Evolutionary conservation across 2,888 invertebrate genomes (phyloP).

Genomic region (Eucera pruinosa): DNA sequence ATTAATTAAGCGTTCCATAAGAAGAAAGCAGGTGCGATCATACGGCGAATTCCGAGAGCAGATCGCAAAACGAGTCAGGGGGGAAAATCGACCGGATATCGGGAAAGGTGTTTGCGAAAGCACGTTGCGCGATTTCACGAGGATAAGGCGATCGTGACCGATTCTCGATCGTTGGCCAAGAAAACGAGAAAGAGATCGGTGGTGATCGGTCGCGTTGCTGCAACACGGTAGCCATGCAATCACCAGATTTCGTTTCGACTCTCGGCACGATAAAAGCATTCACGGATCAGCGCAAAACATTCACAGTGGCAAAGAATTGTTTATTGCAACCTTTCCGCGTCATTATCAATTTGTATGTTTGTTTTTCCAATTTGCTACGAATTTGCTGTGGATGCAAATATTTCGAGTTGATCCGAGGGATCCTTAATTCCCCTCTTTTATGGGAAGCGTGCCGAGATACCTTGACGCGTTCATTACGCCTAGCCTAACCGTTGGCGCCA

Average conservation of each 20-base stretch:
- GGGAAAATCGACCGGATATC: not conserved
- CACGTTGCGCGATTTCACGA: not conserved
- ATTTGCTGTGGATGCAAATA: too few relatives aligned
- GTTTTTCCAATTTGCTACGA: too few relatives aligned
- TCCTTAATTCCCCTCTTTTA: too few relatives aligned
- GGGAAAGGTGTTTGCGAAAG: conserved; percentile 19
- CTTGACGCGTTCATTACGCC: conserved; percentile 19
- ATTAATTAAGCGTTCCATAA: not conserved
- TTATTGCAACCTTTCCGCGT: too few relatives aligned
- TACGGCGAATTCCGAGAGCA: not conserved
- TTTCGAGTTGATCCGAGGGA: too few relatives aligned
- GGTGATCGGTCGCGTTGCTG: conserved; percentile 20
- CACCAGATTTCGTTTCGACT: conserved; percentile 28
- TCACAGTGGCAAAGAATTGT: too few relatives aligned
- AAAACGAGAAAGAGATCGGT: conserved; percentile 14
- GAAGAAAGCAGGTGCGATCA: too few relatives aligned
- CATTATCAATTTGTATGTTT: too few relatives aligned
- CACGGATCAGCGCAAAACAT: too few relatives aligned
- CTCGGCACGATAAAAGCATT: conserved; percentile 17
- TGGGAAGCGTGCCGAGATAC: conserved; percentile 9
- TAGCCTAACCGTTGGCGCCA: conserved; percentile 44
- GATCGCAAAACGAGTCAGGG: not conserved
- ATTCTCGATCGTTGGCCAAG: conserved; percentile 28
- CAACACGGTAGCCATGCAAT: conserved; percentile 13
- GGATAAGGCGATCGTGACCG: conserved; percentile 8